Conservation (phyloP, 2,888 invertebrate species). For the Lasioglossum calceatum region DNA sequence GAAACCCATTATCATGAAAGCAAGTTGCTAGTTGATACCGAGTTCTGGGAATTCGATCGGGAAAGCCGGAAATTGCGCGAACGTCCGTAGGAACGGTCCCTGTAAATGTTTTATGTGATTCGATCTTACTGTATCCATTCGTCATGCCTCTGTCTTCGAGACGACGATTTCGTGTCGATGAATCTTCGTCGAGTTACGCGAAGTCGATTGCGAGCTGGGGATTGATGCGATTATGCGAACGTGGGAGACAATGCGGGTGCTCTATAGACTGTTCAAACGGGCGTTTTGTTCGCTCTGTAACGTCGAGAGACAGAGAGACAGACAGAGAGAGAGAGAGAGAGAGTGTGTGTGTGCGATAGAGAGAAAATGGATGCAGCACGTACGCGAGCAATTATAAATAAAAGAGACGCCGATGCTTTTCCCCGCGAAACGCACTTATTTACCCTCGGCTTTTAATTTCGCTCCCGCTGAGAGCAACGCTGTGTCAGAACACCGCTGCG, state of each 20-base stretch:
- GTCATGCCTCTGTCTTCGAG: not conserved
- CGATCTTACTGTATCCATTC: not conserved
- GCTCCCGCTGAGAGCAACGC: not conserved
- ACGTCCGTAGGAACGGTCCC: not conserved
- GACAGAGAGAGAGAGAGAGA: not conserved
- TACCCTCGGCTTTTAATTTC: slow-evolving; percentile 10
- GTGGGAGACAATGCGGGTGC: not conserved
- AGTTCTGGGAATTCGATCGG: not conserved
- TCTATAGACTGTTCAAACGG: not conserved
- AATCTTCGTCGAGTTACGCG: not conserved
- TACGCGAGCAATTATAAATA: slow-evolving; percentile 25
- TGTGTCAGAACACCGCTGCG: not conserved
- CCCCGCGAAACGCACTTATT: slow-evolving; percentile 22
- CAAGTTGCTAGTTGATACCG: not conserved
- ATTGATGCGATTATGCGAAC: slow-evolving; percentile 2
- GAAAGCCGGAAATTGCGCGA: not conserved
- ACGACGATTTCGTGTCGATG: not conserved
- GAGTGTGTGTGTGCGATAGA: not conserved
- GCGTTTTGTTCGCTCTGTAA: not conserved
- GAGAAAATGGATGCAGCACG: not conserved
- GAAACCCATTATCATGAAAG: not conserved
- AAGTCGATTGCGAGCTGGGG: not conserved
- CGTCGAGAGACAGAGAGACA: not conserved
- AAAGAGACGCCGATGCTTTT: not conserved
- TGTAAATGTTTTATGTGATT: not conserved